Evolutionary conservation across 2,888 invertebrate species (phyloP).

Genomic region (Drosophila neutralis): DNA sequence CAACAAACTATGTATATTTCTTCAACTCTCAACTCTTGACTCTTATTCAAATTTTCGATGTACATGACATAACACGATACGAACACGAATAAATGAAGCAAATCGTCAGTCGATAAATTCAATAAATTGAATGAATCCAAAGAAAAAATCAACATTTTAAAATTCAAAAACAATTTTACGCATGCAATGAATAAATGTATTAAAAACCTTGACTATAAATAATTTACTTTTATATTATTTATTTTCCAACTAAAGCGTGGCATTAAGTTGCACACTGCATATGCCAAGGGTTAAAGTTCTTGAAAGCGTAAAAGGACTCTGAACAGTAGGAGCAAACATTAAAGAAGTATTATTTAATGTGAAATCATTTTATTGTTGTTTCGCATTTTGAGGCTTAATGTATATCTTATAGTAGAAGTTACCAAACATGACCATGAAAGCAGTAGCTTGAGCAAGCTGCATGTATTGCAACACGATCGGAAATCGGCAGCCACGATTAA

Average conservation of each 20-base stretch:
- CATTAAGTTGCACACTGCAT: background rate
- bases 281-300: slow-evolving; percentile 5
- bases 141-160: slow-evolving; percentile 74
- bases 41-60: slow-evolving; percentile 78
- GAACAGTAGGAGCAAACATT: background rate
- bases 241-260: background rate
- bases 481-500: slow-evolving; percentile 86
- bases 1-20: slow-evolving; percentile 69
- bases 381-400: slow-evolving; percentile 24
- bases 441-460: slow-evolving; percentile 85
- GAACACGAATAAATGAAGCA: slow-evolving; percentile 23
- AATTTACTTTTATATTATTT: background rate
- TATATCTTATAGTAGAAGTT: slow-evolving; percentile 85
- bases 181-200: slow-evolving; percentile 80
- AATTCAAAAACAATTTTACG: slow-evolving; percentile 75
- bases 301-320: background rate
- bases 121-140: slow-evolving; percentile 65
- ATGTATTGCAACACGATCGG: slow-evolving; percentile 85
- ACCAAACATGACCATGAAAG: slow-evolving; percentile 86
- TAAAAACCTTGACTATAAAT: slow-evolving; percentile 40
- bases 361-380: slow-evolving; percentile 1
- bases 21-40: slow-evolving; percentile 72
- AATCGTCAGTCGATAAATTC: slow-evolving; percentile 56
- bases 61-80: slow-evolving; percentile 56
- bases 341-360: background rate